These are phyloP conservation scores for Crioceris asparagi DNA, from an alignment of 2,888 invertebrate species.

Conservation along the genomic window DNA sequence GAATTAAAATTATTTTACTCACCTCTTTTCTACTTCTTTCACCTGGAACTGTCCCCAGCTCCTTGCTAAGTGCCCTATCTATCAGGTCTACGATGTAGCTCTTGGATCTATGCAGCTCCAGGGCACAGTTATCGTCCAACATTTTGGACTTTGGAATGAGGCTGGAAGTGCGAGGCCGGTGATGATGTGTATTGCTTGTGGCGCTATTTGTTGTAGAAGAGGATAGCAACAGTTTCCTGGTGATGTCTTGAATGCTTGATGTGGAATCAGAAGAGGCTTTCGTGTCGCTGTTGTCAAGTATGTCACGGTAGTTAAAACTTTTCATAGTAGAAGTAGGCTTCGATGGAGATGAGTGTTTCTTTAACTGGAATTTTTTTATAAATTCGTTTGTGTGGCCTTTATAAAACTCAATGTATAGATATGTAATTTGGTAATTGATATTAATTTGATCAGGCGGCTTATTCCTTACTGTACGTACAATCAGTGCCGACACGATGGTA, in stretches of 20 bases:
- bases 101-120: constrained; percentile 38
- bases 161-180: too few relatives aligned
- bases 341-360: not conserved
- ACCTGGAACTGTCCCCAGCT: constrained; percentile 33
- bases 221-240: constrained; percentile 4
- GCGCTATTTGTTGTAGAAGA: too few relatives aligned
- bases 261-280: constrained; percentile 2
- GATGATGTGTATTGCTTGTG: too few relatives aligned
- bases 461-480: too few relatives aligned
- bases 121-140: constrained; percentile 30
- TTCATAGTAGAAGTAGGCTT: constrained; percentile 3
- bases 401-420: too few relatives aligned
- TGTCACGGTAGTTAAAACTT: constrained; percentile 18
- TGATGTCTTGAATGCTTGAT: constrained; percentile 12
- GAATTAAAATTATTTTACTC: too few relatives aligned
- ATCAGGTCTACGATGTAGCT: constrained; percentile 40
- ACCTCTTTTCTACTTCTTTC: constrained; percentile 18
- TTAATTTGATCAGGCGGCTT: not conserved
- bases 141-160: constrained; percentile 1
- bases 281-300: constrained; percentile 10
- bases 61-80: constrained; percentile 38
- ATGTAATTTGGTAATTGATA: not conserved
- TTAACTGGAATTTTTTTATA: too few relatives aligned
- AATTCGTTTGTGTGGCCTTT: too few relatives aligned
- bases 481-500: too few relatives aligned